A percentile compares a stretch with the other conserved stretches of the same genome.
phyloP scores from a whole-genome alignment of 2,888 invertebrate genomes.

The Dicroscelio sp. region DNA sequence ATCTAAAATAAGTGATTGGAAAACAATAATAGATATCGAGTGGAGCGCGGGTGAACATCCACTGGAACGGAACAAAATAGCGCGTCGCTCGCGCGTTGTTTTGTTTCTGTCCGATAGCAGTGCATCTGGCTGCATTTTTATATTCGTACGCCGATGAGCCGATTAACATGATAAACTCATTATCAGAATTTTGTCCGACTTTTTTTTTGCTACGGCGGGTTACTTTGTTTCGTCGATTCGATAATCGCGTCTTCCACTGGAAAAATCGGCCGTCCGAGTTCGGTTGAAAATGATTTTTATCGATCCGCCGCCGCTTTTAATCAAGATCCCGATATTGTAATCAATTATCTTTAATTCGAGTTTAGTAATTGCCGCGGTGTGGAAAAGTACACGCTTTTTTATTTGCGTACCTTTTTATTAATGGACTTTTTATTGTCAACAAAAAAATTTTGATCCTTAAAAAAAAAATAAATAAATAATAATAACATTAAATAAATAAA shows the following conservation, averaged over 20 bases:
- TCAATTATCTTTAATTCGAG: too few relatives aligned
- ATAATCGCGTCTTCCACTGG: slow-evolving; percentile 24
- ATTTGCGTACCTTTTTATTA: too few relatives aligned
- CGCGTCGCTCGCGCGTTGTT: slow-evolving; percentile 9
- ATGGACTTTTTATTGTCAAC: too few relatives aligned
- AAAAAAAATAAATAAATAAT: too few relatives aligned
- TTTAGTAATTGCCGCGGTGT: too few relatives aligned
- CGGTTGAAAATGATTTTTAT: slow-evolving; percentile 33
- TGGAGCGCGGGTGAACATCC: slow-evolving; percentile 4
- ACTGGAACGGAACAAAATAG: slow-evolving; percentile 38
- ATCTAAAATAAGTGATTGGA: background rate
- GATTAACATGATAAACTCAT: slow-evolving; percentile 47
- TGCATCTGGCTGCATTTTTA: slow-evolving; percentile 37
- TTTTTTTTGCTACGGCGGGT: slow-evolving; percentile 28
- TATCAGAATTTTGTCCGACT: slow-evolving; percentile 22
- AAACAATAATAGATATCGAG: slow-evolving; percentile 41
- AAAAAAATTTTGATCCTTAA: too few relatives aligned
- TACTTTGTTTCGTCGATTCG: slow-evolving; percentile 5
- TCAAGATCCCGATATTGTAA: slow-evolving; percentile 30
- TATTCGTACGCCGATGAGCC: slow-evolving; percentile 8
- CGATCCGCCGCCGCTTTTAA: background rate
- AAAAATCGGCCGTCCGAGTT: background rate
- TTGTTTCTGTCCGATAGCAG: slow-evolving; percentile 34
- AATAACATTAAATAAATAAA: too few relatives aligned
- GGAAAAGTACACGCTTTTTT: too few relatives aligned